phyloP scores from a whole-genome alignment of 2,113 vertebrate species.

The Centrocercus urophasianus region DNA sequence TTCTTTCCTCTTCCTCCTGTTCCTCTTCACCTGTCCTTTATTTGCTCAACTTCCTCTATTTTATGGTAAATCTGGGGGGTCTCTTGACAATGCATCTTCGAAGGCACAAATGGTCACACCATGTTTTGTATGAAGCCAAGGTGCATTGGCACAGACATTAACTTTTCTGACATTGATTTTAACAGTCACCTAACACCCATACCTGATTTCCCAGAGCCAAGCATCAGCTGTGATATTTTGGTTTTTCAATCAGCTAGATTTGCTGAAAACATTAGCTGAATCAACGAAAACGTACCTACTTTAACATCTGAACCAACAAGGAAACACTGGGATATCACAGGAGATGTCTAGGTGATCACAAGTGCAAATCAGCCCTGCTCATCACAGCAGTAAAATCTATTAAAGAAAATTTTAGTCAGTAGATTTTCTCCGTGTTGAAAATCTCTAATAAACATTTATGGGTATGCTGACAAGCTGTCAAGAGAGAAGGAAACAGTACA shows the following conservation, averaged over 20 bases:
- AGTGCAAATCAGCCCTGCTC: neutral
- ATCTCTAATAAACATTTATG: neutral
- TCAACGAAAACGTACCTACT: neutral
- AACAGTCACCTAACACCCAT: neutral
- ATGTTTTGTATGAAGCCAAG: neutral
- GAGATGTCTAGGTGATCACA: neutral
- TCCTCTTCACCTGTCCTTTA: neutral
- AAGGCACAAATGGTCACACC: neutral
- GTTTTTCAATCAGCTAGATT: neutral
- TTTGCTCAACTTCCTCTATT: neutral
- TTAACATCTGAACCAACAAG: neutral
- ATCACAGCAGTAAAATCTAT: neutral
- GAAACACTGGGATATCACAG: neutral
- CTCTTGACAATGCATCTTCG: rapidly evolving
- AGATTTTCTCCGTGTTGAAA: neutral
- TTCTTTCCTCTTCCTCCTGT: neutral
- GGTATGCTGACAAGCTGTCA: neutral
- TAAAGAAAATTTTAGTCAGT: neutral
- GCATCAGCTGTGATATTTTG: neutral
- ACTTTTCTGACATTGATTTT: neutral
- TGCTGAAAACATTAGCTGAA: neutral
- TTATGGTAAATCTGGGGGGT: rapidly evolving
- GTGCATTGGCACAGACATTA: neutral
- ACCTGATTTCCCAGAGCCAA: neutral
- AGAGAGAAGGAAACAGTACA: neutral